These are phyloP conservation scores for Flabesymbios commensalis DNA, from an alignment of 2,888 invertebrate species.

Conservation along the genomic window DNA sequence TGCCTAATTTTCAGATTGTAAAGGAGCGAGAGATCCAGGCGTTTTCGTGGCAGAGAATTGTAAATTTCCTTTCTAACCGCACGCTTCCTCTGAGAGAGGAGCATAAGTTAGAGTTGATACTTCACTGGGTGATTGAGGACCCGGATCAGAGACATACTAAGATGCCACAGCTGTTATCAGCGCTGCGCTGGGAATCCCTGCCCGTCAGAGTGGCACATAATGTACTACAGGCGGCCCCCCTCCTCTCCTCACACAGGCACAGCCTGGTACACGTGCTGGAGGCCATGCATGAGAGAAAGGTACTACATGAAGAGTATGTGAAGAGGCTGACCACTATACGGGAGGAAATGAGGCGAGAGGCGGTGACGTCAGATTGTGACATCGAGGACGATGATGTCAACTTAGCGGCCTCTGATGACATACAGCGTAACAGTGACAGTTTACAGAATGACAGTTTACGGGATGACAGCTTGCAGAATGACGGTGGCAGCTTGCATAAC, in stretches of 20 bases:
- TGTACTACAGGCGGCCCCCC: constrained; percentile 67
- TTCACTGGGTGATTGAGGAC: constrained; percentile 67
- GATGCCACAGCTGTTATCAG: constrained; percentile 65
- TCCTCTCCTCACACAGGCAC: constrained; percentile 67
- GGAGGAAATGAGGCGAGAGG: not conserved
- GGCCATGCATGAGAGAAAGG: not conserved
- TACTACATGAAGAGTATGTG: not conserved
- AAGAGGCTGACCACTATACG: not conserved
- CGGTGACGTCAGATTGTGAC: not conserved
- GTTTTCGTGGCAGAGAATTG: constrained; percentile 63
- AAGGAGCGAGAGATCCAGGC: constrained; percentile 67
- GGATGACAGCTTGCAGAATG: not conserved
- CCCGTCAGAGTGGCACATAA: constrained; percentile 58
- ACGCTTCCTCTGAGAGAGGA: constrained; percentile 56
- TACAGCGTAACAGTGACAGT: not conserved
- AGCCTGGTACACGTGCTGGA: constrained; percentile 60
- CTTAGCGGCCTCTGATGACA: not conserved
- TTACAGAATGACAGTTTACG: too few relatives aligned
- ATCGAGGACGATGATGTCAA: not conserved
- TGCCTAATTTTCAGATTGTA: too few relatives aligned
- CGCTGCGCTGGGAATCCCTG: constrained; percentile 50
- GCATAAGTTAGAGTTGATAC: constrained; percentile 63
- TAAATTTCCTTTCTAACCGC: constrained; percentile 66
- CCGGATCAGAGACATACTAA: constrained; percentile 64
- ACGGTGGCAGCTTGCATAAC: not conserved